phyloP scores from a whole-genome alignment of 2,888 invertebrate species.

The Criorhina ranunculi region DNA sequence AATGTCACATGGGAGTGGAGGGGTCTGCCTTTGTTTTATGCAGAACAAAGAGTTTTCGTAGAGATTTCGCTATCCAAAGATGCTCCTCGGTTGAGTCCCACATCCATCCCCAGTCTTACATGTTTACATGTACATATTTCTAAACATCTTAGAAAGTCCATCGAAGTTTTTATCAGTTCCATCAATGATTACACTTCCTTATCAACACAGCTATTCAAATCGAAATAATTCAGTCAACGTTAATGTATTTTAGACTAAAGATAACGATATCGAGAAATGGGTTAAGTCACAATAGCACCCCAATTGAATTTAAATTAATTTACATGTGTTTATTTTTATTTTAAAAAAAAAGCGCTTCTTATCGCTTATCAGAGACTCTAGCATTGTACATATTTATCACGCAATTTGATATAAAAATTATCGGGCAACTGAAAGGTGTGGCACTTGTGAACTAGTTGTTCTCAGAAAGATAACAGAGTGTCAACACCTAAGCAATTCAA shows the following conservation, averaged over 20 bases:
- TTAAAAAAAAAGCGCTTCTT: not conserved
- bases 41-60: too few species aligned
- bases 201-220: constrained; percentile 10
- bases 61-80: too few species aligned
- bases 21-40: too few species aligned
- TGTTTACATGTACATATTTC: too few species aligned
- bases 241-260: not conserved
- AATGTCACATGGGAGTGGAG: too few species aligned
- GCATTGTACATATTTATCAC: constrained; percentile 25
- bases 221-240: not conserved
- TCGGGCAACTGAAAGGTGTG: constrained; percentile 38
- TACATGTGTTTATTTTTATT: constrained; percentile 30
- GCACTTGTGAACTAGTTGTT: constrained; percentile 38
- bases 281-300: constrained; percentile 14
- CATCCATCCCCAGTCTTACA: too few species aligned
- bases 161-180: too few species aligned
- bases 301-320: constrained; percentile 48
- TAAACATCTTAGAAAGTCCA: too few species aligned
- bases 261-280: constrained; percentile 18
- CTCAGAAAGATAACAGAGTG: constrained; percentile 44
- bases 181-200: not conserved
- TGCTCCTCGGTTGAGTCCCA: too few species aligned
- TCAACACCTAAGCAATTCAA: constrained; percentile 31
- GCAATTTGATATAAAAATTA: constrained; percentile 21
- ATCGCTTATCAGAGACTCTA: constrained; percentile 25